These are phyloP conservation scores for Rhopilema esculentum DNA, from an alignment of 30 jellyfish, hydroid and myxozoan genomes.

Conservation along the genomic window DNA sequence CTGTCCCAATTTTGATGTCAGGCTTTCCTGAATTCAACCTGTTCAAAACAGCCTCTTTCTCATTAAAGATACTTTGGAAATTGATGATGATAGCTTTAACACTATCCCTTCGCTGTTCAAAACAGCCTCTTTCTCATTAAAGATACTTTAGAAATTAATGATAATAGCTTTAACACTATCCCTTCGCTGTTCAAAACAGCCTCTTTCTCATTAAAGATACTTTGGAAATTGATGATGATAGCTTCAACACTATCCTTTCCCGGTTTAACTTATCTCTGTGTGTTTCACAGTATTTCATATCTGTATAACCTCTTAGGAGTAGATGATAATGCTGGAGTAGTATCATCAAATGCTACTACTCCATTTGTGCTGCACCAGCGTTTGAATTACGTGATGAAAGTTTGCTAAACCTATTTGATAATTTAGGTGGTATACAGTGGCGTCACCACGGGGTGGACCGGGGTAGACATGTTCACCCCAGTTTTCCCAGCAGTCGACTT, in stretches of 20 bases:
- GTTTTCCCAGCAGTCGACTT: no score
- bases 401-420: constrained; percentile 8
- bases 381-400: constrained; percentile 12
- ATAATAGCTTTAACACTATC: no score
- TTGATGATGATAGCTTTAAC: no score
- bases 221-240: not conserved
- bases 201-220: not conserved
- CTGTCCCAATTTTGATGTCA: constrained; percentile 10
- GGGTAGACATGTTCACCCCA: no score
- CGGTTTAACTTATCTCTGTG: constrained; percentile 7
- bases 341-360: no score
- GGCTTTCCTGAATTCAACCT: constrained; percentile 35
- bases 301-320: constrained; percentile 19
- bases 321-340: constrained; percentile 8
- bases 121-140: not conserved
- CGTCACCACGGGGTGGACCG: no score
- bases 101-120: no score
- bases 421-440: no score
- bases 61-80: not conserved
- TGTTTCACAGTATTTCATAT: not conserved
- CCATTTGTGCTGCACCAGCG: constrained; percentile 9
- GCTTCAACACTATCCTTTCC: not conserved
- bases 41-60: not conserved
- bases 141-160: not conserved
- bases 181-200: not conserved